Evolutionary conservation across 1,140 invertebrate genomes (phyloP), one percentile per base, ranked within the genome.

Genomic region (Meloidogyne floridensis): DNA sequence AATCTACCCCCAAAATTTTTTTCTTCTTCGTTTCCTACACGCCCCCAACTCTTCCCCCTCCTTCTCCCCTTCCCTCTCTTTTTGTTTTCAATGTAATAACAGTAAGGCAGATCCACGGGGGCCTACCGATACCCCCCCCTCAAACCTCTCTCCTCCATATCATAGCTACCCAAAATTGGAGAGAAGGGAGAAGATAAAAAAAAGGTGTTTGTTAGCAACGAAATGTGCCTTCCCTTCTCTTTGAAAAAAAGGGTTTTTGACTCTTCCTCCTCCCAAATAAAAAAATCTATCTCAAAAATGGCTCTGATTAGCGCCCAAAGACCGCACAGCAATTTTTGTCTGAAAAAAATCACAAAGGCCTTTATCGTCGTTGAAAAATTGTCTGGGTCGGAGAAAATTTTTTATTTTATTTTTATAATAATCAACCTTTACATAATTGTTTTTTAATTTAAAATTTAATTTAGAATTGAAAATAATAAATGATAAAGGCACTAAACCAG

Each of bases 291-390:
- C 10, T 11, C 10, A 65, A 65, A 65, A 65, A 65, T 6, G 59
- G 5, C n/a, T 65, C 15, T 65, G 59, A 65, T 65, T 65, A 65
- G 59, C 15, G 59, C 59, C 59, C 59, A 65, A 65, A 65, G 59
- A 65, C 59, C 59, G 59, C 59, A 65, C 59, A 65, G 59, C n/a
- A 65, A 65, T 65, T 65, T 65, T 65, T 65, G 59, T 65, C n/a
- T 65, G 15, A n/a, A n/a, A 65, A 65, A n/a, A 65, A 18, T 32
- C 32, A 65, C n/a, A n/a, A 65, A n/a, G 59, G 5, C 15, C 56
- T 59, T 59, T 59, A 15, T 15, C 15, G 56, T 59, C 15, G 13
- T 47, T 47, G 47, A 47, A 59, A 59, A 59, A 59, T 59, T 59
- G 56, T 59, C 56, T 59, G 59, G 13, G 5, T 65, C 59, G 59